These are phyloP conservation scores for Brachionus angularis DNA, from an alignment of 1,140 invertebrate species.

Conservation along the genomic window DNA sequence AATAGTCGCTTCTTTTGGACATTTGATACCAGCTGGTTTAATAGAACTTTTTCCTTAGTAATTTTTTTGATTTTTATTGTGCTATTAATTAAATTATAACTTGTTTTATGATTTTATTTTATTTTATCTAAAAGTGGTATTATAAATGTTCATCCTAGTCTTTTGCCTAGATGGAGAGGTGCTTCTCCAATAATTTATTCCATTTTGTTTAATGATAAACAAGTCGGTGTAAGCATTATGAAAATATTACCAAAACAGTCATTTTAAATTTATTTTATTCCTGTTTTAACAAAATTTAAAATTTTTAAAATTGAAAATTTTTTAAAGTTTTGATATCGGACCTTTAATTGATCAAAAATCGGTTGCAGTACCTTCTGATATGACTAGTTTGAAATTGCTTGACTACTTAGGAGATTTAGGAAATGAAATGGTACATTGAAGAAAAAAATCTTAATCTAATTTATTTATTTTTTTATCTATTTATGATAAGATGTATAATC, in stretches of 20 bases:
- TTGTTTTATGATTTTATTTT: constrained; percentile 19
- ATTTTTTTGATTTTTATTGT: not conserved
- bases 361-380: not conserved
- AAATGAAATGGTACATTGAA: constrained; percentile 21
- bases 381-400: constrained; percentile 24
- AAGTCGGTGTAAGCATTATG: constrained; percentile 82
- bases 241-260: constrained; percentile 61
- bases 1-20: constrained; percentile 59
- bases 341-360: constrained; percentile 18
- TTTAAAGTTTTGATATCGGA: constrained; percentile 41
- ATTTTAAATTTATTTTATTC: not conserved
- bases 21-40: constrained; percentile 53
- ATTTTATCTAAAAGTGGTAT: constrained; percentile 64
- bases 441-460: not conserved
- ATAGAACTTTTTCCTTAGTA: constrained; percentile 57
- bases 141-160: constrained; percentile 72
- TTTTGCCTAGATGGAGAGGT: constrained; percentile 85
- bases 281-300: not conserved
- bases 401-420: constrained; percentile 2
- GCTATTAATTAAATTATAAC: not conserved
- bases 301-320: not conserved
- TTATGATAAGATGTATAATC: constrained; percentile 10
- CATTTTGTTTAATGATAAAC: constrained; percentile 73
- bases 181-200: constrained; percentile 78
- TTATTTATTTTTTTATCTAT: not conserved